These are phyloP conservation scores for Dendroctonus ponderosae DNA, from an alignment of 1,140 invertebrate species.

Conservation along the genomic window DNA sequence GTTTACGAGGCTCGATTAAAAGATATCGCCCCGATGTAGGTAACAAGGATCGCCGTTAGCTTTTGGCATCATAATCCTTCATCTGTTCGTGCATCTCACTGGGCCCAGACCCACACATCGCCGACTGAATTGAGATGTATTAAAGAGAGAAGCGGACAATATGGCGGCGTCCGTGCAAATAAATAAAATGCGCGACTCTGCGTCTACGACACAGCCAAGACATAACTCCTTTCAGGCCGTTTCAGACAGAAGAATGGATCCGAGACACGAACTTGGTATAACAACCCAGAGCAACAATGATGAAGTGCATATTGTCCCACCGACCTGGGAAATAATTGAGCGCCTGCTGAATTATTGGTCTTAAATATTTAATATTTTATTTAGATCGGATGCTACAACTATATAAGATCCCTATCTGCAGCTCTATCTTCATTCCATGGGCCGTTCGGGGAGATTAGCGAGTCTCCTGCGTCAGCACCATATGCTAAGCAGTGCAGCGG, in stretches of 20 bases:
- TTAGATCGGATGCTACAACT: background rate
- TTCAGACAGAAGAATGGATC: constrained; percentile 44
- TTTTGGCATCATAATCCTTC: constrained; percentile 36
- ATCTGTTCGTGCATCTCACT: constrained; percentile 31
- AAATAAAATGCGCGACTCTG: constrained; percentile 40
- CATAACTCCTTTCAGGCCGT: constrained; percentile 40
- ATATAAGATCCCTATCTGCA: too few species aligned
- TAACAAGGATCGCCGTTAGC: constrained; percentile 35
- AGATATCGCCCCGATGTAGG: constrained; percentile 36
- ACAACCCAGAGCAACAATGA: constrained; percentile 40
- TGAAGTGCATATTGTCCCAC: constrained; percentile 41
- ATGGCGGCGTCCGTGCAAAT: constrained; percentile 36
- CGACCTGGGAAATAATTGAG: constrained; percentile 35
- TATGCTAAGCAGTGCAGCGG: too few species aligned
- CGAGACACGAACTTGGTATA: constrained; percentile 41
- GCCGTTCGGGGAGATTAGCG: too few species aligned
- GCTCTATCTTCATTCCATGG: too few species aligned
- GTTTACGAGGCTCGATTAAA: constrained; percentile 34
- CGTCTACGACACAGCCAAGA: constrained; percentile 40
- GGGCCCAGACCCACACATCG: constrained; percentile 29
- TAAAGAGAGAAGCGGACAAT: constrained; percentile 37
- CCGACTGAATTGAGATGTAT: constrained; percentile 37
- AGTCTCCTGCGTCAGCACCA: too few species aligned
- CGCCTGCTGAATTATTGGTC: constrained; percentile 33
- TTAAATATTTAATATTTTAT: constrained; percentile 12